Conservation (phyloP, 2,113 vertebrate species). For the Thomomys bottae region DNA sequence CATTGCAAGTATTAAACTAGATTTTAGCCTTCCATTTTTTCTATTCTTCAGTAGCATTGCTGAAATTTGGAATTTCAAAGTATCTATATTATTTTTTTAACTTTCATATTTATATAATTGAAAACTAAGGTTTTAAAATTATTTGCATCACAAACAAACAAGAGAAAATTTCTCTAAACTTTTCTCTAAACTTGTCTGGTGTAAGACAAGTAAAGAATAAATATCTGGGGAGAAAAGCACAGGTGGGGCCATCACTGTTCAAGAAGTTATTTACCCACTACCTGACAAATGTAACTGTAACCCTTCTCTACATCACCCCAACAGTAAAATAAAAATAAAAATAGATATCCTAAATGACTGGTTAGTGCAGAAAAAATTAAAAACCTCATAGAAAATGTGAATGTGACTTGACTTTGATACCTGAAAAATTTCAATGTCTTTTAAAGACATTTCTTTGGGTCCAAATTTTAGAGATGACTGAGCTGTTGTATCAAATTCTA, state of each 20-base stretch:
- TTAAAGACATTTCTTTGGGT: not conserved
- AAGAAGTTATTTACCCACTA: too few relatives aligned
- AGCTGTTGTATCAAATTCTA: not conserved
- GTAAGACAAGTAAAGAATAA: not conserved
- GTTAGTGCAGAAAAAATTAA: not conserved
- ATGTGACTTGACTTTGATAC: not conserved
- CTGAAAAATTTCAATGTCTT: not conserved
- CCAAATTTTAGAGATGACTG: not conserved
- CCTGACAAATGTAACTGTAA: too few relatives aligned
- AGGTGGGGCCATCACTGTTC: too few relatives aligned
- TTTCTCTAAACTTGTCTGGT: not conserved
- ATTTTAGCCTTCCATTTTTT: not conserved
- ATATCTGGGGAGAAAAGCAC: too few relatives aligned
- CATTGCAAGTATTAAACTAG: not conserved
- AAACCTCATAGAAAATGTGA: not conserved
- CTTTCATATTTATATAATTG: not conserved
- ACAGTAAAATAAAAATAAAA: too few relatives aligned
- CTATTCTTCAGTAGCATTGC: not conserved
- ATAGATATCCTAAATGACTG: not conserved
- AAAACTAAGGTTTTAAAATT: not conserved
- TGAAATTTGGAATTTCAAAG: not conserved
- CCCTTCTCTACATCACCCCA: too few relatives aligned
- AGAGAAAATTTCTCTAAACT: not conserved
- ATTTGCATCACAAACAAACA: not conserved
- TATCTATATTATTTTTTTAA: conserved; percentile 13